phyloP scores from a whole-genome alignment of 2,797 vertebrate genomes.

The Silurus aristotelis region DNA sequence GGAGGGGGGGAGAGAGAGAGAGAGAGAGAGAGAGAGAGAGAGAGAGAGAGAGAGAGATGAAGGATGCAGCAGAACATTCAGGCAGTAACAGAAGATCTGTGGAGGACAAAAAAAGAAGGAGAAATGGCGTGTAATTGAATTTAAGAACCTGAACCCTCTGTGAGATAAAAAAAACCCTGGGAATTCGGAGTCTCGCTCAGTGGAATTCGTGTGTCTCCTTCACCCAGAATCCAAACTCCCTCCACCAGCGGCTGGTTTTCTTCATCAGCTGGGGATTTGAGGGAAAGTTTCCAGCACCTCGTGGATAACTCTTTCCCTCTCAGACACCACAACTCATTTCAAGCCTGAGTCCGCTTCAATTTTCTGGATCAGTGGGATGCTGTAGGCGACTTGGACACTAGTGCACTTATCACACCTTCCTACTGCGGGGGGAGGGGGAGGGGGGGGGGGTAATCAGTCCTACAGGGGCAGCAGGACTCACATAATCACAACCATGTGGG shows the following conservation, averaged over 20 bases:
- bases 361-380: constrained; percentile 92
- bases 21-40: not conserved
- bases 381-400: constrained; percentile 79
- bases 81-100: constrained; percentile 8
- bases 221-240: constrained; percentile 68
- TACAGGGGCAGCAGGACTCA: no score
- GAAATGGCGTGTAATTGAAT: constrained; percentile 68
- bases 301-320: constrained; percentile 80
- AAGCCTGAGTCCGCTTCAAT: constrained; percentile 91
- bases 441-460: not conserved
- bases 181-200: constrained; percentile 63
- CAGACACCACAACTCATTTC: constrained; percentile 95
- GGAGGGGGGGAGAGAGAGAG: not conserved
- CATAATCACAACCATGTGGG: no score
- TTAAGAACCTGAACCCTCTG: not conserved
- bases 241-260: not conserved
- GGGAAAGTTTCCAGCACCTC: constrained; percentile 74
- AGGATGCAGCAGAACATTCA: not conserved
- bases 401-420: constrained; percentile 77
- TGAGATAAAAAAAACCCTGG: constrained; percentile 64
- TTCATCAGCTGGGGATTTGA: constrained; percentile 77
- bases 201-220: constrained; percentile 63
- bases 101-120: constrained; percentile 2
- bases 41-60: not conserved
- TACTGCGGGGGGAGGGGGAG: constrained; percentile 57